These are phyloP conservation scores for Dromaius novaehollandiae DNA, from an alignment of 2,113 vertebrate genomes.

Conservation along the genomic window DNA sequence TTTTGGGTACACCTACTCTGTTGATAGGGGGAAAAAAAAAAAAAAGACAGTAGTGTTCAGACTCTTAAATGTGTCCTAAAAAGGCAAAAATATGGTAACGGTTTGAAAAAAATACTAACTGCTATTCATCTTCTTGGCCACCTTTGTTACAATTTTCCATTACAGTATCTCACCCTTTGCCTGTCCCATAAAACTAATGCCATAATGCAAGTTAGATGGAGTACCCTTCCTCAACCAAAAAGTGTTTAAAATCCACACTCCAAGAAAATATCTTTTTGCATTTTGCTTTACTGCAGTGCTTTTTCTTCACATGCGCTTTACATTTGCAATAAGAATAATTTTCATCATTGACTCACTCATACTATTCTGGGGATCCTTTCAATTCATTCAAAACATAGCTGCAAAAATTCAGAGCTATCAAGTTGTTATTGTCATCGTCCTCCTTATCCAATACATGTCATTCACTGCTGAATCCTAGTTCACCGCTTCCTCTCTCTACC, in stretches of 20 bases:
- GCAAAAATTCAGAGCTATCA: slow-evolving; percentile 23
- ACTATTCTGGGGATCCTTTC: slow-evolving; percentile 43
- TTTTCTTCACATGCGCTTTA: slow-evolving; percentile 28
- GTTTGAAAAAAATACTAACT: background rate
- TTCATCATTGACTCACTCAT: slow-evolving; percentile 44
- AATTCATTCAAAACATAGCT: slow-evolving; percentile 18
- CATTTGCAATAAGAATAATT: slow-evolving; percentile 47
- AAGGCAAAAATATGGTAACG: background rate
- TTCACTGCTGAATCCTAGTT: background rate
- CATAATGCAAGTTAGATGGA: background rate
- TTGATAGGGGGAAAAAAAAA: background rate
- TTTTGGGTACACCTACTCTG: background rate
- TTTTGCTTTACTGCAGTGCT: background rate
- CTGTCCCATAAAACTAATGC: background rate
- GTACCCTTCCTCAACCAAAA: background rate
- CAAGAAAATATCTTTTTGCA: background rate
- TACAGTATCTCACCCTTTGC: background rate
- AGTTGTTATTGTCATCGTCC: background rate
- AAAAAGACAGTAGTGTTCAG: background rate
- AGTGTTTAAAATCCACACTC: background rate
- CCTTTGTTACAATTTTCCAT: background rate
- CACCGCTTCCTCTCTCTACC: background rate
- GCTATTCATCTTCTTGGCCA: background rate
- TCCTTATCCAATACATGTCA: background rate
- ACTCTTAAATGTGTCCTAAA: background rate